These are phyloP conservation scores for Grammomys surdaster DNA, from an alignment of 2,113 vertebrate species.

Conservation along the genomic window DNA sequence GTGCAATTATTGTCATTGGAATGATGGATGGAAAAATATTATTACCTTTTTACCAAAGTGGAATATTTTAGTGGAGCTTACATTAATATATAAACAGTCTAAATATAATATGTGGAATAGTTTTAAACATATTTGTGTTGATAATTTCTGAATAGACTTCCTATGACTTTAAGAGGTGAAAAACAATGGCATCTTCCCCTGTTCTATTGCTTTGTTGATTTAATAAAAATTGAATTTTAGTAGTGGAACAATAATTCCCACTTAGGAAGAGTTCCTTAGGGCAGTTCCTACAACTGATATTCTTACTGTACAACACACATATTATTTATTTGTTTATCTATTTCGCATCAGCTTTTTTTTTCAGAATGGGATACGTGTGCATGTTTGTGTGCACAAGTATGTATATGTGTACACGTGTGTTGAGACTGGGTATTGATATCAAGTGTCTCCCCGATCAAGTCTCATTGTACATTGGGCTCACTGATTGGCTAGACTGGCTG, in stretches of 20 bases:
- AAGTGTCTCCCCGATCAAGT: neutral
- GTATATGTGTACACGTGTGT: neutral
- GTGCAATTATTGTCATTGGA: neutral
- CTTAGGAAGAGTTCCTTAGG: neutral
- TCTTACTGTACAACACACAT: neutral
- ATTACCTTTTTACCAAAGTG: neutral
- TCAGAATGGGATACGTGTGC: neutral
- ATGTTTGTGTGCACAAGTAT: neutral
- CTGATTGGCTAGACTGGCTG: neutral
- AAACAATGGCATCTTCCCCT: neutral
- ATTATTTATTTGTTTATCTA: neutral
- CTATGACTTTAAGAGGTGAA: neutral
- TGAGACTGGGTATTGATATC: neutral
- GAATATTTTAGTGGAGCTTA: slow-evolving; percentile 11
- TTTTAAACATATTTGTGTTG: neutral
- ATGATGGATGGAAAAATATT: neutral
- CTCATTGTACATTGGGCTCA: neutral
- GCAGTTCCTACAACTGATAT: neutral
- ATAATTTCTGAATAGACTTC: neutral
- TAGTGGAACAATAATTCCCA: neutral
- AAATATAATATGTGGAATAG: neutral
- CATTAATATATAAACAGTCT: neutral
- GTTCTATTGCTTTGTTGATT: neutral
- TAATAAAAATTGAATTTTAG: neutral
- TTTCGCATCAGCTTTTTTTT: neutral